phyloP scores from a whole-genome alignment of 2,888 invertebrate species.

The Lumbricus terrestris region DNA sequence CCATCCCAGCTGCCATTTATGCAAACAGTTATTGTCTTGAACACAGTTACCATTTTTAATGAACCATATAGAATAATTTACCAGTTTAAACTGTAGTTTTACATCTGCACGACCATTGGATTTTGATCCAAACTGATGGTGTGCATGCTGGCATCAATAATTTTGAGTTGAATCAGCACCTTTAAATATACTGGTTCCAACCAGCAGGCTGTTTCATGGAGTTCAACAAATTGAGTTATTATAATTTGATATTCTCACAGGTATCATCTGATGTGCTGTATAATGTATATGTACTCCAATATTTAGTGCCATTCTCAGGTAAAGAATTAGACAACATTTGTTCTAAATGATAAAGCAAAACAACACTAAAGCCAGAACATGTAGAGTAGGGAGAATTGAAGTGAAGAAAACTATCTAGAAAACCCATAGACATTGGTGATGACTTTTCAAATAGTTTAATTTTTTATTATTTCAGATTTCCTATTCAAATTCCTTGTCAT shows the following conservation, averaged over 20 bases:
- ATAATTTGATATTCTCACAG: neutral
- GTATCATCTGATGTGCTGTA: neutral
- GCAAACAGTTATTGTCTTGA: too few relatives aligned
- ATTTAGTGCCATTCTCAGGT: neutral
- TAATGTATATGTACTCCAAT: neutral
- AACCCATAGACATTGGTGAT: neutral
- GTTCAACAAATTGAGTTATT: neutral
- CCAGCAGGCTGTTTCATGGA: neutral
- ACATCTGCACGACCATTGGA: too few relatives aligned
- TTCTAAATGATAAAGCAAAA: neutral
- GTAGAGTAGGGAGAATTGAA: neutral
- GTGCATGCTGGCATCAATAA: neutral
- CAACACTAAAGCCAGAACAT: neutral
- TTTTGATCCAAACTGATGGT: too few relatives aligned
- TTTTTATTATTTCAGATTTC: constrained; percentile 66
- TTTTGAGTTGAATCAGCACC: neutral
- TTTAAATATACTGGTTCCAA: neutral
- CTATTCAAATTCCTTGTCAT: constrained; percentile 82
- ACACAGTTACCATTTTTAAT: too few relatives aligned
- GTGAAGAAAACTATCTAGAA: neutral
- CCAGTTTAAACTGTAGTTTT: too few relatives aligned
- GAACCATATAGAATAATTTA: too few relatives aligned
- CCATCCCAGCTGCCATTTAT: too few relatives aligned
- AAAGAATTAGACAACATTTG: neutral
- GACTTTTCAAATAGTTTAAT: neutral